Percentiles rank a stretch among this genome's conserved stretches.
These are phyloP conservation scores for Pseudopodoces humilis DNA, from an alignment of 2,113 vertebrate species.

Conservation along the genomic window DNA sequence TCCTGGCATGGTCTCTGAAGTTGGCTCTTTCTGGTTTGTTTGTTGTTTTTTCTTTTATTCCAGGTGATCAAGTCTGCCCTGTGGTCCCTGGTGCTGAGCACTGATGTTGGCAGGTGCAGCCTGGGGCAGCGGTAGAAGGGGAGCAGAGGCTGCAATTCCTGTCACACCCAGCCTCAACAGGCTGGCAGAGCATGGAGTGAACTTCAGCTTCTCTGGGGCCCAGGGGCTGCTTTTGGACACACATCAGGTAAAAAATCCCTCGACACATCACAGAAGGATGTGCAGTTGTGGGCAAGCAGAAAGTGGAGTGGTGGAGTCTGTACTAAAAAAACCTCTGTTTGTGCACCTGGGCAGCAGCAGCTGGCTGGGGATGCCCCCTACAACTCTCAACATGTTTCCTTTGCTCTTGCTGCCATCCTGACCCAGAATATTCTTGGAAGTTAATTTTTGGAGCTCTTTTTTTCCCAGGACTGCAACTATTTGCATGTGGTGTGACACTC, in stretches of 20 bases:
- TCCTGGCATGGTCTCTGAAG: not conserved
- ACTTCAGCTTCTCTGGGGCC: not conserved
- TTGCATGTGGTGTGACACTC: not conserved
- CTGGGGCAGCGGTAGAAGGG: not conserved
- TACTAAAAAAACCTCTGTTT: rapidly evolving
- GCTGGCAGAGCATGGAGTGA: not conserved
- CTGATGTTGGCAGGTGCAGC: no score
- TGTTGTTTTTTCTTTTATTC: not conserved
- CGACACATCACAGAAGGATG: no score
- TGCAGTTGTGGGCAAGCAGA: not conserved
- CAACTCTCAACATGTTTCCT: not conserved
- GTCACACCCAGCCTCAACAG: not conserved
- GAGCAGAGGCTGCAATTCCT: not conserved
- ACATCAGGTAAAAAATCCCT: not conserved
- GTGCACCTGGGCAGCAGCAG: not conserved
- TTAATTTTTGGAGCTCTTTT: not conserved
- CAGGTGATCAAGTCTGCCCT: not conserved
- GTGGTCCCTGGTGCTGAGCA: no score
- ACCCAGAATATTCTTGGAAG: not conserved
- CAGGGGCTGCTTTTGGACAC: not conserved
- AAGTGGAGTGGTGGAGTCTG: not conserved
- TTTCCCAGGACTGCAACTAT: not conserved
- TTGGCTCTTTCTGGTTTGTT: not conserved
- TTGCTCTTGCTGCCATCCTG: not conserved
- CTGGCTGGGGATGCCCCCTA: not conserved